Base-by-base conservation (phyloP, 1,140 invertebrate species). In the Mya arenaria region DNA sequence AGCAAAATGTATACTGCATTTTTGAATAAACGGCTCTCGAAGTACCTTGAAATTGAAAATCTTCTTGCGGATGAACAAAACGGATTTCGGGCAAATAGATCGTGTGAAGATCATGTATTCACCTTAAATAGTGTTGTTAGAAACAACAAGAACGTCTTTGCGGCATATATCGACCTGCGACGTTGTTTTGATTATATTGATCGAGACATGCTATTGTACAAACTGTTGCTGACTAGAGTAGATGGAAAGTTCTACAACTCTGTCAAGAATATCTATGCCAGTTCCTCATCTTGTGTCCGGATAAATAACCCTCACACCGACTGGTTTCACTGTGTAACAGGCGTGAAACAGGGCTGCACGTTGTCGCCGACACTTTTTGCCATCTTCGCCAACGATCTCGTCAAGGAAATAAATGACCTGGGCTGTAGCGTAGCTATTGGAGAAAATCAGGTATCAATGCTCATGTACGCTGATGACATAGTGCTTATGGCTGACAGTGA, bases 291-390 rank as follows among this genome's bases (percentile, higher is more conserved):
- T n/a, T 34, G 55, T 28, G 25, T 55, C 2, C 25, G 71, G 8
- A 73, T 73, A 44, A 71, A 44, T 71, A 37, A 25, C 34, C 44
- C 44, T 25, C n/a, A 23, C 30, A 73, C 56, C 41, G 73, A 75
- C 56, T 75, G 73, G 73, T 63, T 75, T 30, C 17, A 41, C 4
- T 75, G 73, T 23, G 13, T 32, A 6, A 41, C 52, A 17, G 65
- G 66, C 8, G 77, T 80, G 3, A 69, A 41, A 69, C 77, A 80
- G 41, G 75, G 75, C 15, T 8, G 68, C 52, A 63, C 30, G 8
- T n/a, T 77, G 10, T 77, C 73, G 6, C 62, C 63, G 10, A 71
- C 66, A 39, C 56, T 71, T n/a, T 81, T 81, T 44, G 52, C 66
- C 4, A 25, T 63, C 8, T 41, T 72, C 25, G 30, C 56, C 32